A percentile compares a stretch with the other conserved stretches of the same genome.
Evolutionary conservation across 2,113 vertebrate genomes (phyloP).

Genomic region (Agelaius tricolor): DNA sequence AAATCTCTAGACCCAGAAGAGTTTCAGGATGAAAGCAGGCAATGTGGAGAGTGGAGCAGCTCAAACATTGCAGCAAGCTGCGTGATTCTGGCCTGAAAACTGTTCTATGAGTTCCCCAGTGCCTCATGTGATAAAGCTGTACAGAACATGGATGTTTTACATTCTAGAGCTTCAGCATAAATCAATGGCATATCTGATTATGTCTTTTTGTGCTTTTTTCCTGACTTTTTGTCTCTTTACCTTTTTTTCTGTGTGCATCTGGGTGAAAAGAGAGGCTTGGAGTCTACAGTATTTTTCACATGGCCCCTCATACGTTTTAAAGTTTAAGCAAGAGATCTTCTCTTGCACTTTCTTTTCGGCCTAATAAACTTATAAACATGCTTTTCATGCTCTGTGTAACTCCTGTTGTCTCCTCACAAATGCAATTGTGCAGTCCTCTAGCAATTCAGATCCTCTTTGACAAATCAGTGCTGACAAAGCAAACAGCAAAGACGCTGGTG

Average conservation of each 20-base stretch:
- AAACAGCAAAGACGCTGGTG: background rate
- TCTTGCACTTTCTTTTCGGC: background rate
- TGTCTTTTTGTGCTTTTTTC: background rate
- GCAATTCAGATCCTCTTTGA: background rate
- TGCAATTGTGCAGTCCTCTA: background rate
- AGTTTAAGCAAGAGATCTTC: slow-evolving; percentile 1
- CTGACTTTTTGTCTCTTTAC: background rate
- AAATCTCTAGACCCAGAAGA: background rate
- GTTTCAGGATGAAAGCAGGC: background rate
- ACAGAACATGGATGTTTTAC: background rate
- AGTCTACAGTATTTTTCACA: background rate
- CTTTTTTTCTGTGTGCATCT: background rate
- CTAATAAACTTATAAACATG: slow-evolving; percentile 52
- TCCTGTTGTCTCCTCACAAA: slow-evolving; percentile 12
- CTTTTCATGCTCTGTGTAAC: slow-evolving; percentile 33
- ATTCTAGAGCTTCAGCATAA: slow-evolving; percentile 10
- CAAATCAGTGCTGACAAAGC: background rate
- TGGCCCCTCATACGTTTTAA: background rate
- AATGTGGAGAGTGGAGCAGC: background rate
- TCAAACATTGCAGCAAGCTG: background rate
- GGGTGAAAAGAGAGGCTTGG: background rate
- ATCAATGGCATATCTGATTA: background rate
- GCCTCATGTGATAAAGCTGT: background rate
- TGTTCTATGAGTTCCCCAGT: background rate
- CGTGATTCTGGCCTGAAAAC: background rate